phyloP scores from a whole-genome alignment of 2,888 invertebrate genomes.

The Cheilosia grossa region DNA sequence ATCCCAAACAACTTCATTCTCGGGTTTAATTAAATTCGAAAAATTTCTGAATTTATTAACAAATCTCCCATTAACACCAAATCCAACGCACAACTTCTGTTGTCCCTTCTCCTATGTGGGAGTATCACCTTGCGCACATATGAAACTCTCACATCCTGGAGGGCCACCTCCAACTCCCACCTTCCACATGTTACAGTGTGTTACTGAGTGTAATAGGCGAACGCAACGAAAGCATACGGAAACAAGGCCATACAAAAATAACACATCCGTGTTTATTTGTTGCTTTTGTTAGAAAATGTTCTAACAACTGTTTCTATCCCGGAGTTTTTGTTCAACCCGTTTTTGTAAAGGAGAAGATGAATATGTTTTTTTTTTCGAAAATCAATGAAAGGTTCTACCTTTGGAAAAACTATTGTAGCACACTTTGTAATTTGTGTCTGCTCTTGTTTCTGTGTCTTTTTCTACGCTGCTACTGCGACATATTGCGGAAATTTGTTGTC shows the following conservation, averaged over 20 bases:
- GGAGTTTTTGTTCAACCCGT: slow-evolving; percentile 15
- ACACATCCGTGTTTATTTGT: slow-evolving; percentile 60
- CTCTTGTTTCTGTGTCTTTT: not conserved
- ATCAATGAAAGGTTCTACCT: slow-evolving; percentile 44
- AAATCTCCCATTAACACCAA: slow-evolving; percentile 60
- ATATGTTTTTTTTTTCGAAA: slow-evolving; percentile 34
- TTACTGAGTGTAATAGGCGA: slow-evolving; percentile 8
- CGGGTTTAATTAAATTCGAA: slow-evolving; percentile 45
- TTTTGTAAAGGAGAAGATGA: slow-evolving; percentile 33
- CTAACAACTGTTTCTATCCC: slow-evolving; percentile 60
- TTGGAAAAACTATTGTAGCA: slow-evolving; percentile 17
- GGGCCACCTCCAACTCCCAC: slow-evolving; percentile 19
- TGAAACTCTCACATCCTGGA: slow-evolving; percentile 9
- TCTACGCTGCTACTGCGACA: slow-evolving; percentile 6
- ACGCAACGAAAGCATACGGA: slow-evolving; percentile 12
- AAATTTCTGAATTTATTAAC: slow-evolving; percentile 54
- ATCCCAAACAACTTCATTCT: slow-evolving; percentile 18
- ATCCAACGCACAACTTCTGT: slow-evolving; percentile 14
- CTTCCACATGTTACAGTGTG: slow-evolving; percentile 13
- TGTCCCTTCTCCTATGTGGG: slow-evolving; percentile 4
- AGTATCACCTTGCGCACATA: slow-evolving; percentile 14
- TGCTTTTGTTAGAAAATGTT: slow-evolving; percentile 60
- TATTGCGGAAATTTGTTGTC: slow-evolving; percentile 43
- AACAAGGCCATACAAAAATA: slow-evolving; percentile 23
- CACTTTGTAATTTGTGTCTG: slow-evolving; percentile 10